These are phyloP conservation scores for Ahaetulla prasina DNA, from an alignment of 2,113 vertebrate species.

Conservation along the genomic window DNA sequence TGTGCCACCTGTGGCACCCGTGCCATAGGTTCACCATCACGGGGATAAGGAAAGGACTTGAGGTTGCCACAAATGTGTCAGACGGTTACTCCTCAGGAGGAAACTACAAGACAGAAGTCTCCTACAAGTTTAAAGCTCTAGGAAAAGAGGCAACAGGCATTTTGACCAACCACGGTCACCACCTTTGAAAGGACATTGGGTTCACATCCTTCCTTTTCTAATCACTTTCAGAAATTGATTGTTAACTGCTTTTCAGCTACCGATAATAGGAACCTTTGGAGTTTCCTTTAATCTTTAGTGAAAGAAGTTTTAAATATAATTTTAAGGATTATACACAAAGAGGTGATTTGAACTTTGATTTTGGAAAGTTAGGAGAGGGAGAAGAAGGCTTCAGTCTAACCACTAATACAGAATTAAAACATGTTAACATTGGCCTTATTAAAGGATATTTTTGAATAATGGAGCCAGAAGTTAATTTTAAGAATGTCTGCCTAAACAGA, in stretches of 20 bases:
- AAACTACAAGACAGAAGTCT: neutral
- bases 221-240: neutral
- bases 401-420: neutral
- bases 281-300: neutral
- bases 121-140: neutral
- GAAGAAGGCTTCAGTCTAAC: neutral
- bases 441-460: too few relatives aligned
- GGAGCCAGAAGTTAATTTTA: too few relatives aligned
- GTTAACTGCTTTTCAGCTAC: neutral
- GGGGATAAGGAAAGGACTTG: neutral
- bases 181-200: too few relatives aligned
- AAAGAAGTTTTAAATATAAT: neutral
- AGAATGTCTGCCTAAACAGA: neutral
- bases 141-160: neutral
- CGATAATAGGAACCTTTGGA: neutral
- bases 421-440: neutral
- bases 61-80: neutral
- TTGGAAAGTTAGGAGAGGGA: neutral
- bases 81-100: too few relatives aligned
- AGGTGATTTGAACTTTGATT: neutral
- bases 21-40: too few relatives aligned
- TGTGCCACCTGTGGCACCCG: too few relatives aligned
- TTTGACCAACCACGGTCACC: neutral
- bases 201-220: neutral
- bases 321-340: neutral